Percentiles rank a stretch among this genome's conserved stretches.
phyloP scores from a whole-genome alignment of 2,113 vertebrate genomes.

The Heterochromis multidens region DNA sequence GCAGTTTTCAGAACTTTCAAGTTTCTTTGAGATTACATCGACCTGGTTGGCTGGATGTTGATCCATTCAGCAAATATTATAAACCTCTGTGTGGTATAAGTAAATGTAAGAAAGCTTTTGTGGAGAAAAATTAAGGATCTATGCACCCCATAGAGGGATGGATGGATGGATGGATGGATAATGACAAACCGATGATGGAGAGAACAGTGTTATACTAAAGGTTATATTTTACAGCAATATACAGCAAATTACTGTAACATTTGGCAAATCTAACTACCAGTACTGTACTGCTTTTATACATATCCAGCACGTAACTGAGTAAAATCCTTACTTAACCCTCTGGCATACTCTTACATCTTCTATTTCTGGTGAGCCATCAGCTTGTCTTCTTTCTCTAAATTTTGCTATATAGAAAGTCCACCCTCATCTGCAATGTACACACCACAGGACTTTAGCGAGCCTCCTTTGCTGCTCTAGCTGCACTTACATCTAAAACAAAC shows the following conservation, averaged over 20 bases:
- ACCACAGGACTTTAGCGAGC: not conserved
- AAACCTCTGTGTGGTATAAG: slow-evolving; percentile 1
- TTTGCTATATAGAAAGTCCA: not conserved
- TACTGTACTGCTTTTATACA: not conserved
- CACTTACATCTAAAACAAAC: not conserved
- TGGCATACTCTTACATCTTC: not conserved
- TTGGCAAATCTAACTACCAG: too few species aligned
- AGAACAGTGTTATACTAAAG: not conserved
- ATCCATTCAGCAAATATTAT: slow-evolving; percentile 52
- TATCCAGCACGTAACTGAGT: not conserved
- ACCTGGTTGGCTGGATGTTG: slow-evolving; percentile 47
- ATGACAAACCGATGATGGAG: not conserved
- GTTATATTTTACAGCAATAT: not conserved
- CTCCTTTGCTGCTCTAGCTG: not conserved
- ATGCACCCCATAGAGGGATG: not conserved
- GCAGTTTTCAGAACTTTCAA: slow-evolving; percentile 5
- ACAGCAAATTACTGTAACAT: not conserved
- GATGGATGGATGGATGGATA: not conserved
- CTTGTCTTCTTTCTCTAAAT: not conserved
- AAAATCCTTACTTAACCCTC: not conserved
- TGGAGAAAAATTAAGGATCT: not conserved
- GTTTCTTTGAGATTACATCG: slow-evolving; percentile 42
- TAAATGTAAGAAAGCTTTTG: slow-evolving; percentile 20
- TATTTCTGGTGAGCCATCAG: too few species aligned
- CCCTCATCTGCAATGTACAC: not conserved